phyloP scores from a whole-genome alignment of 2,888 invertebrate genomes.

The Cerastoderma edule region DNA sequence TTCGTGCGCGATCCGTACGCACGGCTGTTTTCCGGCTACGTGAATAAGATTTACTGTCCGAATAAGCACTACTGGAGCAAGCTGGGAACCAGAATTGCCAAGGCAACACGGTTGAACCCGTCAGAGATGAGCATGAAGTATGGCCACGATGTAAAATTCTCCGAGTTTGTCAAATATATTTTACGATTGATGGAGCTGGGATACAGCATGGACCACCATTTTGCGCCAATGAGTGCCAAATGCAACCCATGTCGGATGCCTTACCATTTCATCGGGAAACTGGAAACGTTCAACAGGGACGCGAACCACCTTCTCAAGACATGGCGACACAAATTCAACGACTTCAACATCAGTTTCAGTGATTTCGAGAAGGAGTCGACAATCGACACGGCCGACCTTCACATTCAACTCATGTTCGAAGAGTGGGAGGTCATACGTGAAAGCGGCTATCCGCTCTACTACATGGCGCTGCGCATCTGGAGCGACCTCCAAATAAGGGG shows the following conservation, averaged over 20 bases:
- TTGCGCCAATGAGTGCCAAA: conserved; percentile 62
- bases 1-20: conserved; percentile 73
- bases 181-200: conserved; percentile 39
- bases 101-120: conserved; percentile 37
- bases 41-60: conserved; percentile 70
- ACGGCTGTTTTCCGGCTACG: conserved; percentile 69
- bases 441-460: conserved; percentile 62
- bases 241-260: conserved; percentile 66
- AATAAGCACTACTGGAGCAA: conserved; percentile 65
- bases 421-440: conserved; percentile 40
- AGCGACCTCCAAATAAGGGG: conserved; percentile 70
- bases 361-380: conserved; percentile 67
- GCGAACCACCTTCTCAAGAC: conserved; percentile 52
- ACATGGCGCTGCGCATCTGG: conserved; percentile 65
- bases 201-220: conserved; percentile 60
- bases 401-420: conserved; percentile 41
- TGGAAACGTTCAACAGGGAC: conserved; percentile 67
- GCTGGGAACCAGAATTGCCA: conserved; percentile 57
- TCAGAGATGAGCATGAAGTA: conserved; percentile 43
- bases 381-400: conserved; percentile 39
- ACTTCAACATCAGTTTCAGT: conserved; percentile 55
- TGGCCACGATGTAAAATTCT: conserved; percentile 72
- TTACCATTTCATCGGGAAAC: conserved; percentile 66
- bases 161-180: conserved; percentile 67
- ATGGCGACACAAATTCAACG: conserved; percentile 47